These are phyloP conservation scores for Myodes glareolus DNA, from an alignment of 2,113 vertebrate genomes.

Conservation along the genomic window DNA sequence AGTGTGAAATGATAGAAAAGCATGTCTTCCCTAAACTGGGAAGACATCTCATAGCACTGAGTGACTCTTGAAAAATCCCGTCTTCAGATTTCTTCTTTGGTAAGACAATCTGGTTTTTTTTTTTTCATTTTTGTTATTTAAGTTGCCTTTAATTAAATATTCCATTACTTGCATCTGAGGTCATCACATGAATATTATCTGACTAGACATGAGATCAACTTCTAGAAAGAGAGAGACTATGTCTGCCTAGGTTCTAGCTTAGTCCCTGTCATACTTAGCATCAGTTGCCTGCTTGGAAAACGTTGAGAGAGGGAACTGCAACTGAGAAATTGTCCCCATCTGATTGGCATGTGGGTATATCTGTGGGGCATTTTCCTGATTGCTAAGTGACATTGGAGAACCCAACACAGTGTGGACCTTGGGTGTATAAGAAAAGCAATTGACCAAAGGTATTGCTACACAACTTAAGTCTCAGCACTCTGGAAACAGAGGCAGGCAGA, in stretches of 20 bases:
- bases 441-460: too few relatives aligned
- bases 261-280: not conserved
- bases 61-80: not conserved
- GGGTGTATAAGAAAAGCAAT: not conserved
- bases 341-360: too few relatives aligned
- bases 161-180: not conserved
- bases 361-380: not conserved
- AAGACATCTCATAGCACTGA: not conserved
- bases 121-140: constrained; percentile 8
- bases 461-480: not conserved
- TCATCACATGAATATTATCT: not conserved
- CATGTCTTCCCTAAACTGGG: not conserved
- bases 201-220: not conserved
- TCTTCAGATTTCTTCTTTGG: constrained; percentile 3
- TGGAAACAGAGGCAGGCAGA: not conserved
- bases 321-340: not conserved
- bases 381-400: not conserved
- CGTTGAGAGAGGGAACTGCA: not conserved
- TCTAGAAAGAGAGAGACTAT: not conserved
- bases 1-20: not conserved
- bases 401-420: not conserved
- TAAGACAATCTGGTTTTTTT: not conserved
- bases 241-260: not conserved
- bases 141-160: constrained; percentile 14
- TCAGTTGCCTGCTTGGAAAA: not conserved